Conservation (phyloP, 1,140 invertebrate species). For the Sinella curviseta region DNA sequence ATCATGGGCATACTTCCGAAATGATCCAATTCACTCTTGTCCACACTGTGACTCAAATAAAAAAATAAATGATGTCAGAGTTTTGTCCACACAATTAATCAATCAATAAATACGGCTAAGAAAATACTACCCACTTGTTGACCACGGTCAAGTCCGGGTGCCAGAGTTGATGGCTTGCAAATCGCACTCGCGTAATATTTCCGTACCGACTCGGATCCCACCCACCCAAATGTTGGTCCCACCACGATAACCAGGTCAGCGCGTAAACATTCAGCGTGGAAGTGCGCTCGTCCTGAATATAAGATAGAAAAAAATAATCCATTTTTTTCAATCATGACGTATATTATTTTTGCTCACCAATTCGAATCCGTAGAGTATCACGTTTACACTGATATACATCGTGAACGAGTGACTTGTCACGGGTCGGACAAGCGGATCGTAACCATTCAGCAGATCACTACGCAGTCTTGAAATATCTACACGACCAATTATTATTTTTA, state of each 20-base stretch:
- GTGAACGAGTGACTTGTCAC: constrained; percentile 33
- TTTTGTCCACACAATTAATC: too few species aligned
- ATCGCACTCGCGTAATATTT: constrained; percentile 11
- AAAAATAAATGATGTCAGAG: too few species aligned
- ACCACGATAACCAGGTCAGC: constrained; percentile 44
- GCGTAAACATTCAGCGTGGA: constrained; percentile 41
- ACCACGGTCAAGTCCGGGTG: constrained; percentile 31
- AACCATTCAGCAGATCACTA: constrained; percentile 33
- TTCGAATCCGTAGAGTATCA: constrained; percentile 42
- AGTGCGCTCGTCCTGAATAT: constrained; percentile 38
- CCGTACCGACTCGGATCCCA: constrained; percentile 34
- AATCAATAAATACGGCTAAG: too few species aligned
- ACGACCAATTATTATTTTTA: too few species aligned
- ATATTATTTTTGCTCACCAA: constrained; percentile 46
- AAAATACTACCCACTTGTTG: constrained; percentile 39
- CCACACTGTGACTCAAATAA: constrained; percentile 28
- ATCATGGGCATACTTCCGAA: constrained; percentile 44
- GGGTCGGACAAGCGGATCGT: constrained; percentile 41
- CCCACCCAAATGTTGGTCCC: constrained; percentile 22
- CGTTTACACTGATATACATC: constrained; percentile 32
- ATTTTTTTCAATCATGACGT: too few species aligned
- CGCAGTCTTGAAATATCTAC: constrained; percentile 44
- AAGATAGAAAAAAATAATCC: too few species aligned
- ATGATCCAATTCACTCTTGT: constrained; percentile 48
- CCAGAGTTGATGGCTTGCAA: constrained; percentile 31